Percentiles rank a stretch among this genome's conserved stretches.
phyloP scores from a whole-genome alignment of 2,113 vertebrate genomes.

The Macrotus californicus region DNA sequence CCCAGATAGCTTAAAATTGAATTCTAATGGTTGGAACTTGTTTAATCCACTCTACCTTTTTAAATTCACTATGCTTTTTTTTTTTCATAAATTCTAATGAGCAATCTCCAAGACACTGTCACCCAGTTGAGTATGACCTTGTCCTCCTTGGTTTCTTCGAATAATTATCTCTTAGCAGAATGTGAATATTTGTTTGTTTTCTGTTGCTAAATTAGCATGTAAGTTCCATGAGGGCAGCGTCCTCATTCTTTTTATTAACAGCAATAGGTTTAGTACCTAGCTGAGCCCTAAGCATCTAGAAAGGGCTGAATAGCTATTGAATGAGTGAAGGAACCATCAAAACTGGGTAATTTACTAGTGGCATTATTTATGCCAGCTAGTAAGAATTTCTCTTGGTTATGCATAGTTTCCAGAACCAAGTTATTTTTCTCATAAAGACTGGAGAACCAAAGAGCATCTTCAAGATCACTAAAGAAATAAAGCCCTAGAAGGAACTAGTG shows the following conservation, averaged over 20 bases:
- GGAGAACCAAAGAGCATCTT: not conserved
- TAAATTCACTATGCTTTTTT: not conserved
- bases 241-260: not conserved
- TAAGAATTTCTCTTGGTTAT: not conserved
- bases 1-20: conserved; percentile 43
- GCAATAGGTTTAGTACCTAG: not conserved
- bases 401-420: not conserved
- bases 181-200: not conserved
- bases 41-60: not conserved
- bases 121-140: not conserved
- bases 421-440: not conserved
- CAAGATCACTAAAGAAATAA: not conserved
- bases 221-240: not conserved
- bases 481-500: too few species aligned
- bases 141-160: not conserved
- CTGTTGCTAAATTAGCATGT: not conserved
- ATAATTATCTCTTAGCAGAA: not conserved
- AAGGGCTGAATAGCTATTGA: not conserved
- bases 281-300: not conserved
- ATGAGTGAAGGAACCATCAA: not conserved
- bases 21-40: conserved; percentile 16
- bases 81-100: conserved; percentile 24
- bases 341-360: not conserved
- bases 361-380: not conserved
- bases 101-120: not conserved